A percentile compares a stretch with the other conserved stretches of the same genome.
Conservation (phyloP, 2,797 vertebrate genomes). For the Bufotes viridis region DNA sequence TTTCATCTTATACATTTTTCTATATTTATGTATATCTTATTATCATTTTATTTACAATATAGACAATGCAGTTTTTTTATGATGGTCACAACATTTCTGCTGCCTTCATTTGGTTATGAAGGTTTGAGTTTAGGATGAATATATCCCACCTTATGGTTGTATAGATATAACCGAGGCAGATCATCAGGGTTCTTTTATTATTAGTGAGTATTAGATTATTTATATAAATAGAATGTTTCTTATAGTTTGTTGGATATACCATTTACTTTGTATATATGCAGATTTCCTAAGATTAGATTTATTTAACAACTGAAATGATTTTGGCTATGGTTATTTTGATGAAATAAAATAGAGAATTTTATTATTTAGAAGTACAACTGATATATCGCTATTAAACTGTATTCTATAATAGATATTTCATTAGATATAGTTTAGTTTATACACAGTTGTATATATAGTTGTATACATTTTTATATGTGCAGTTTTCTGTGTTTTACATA, state of each 20-base stretch:
- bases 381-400: not conserved
- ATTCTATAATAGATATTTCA: not conserved
- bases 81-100: not conserved
- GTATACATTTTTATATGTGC: not conserved
- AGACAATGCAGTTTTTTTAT: not conserved
- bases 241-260: not conserved
- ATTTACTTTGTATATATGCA: not conserved
- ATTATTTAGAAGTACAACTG: not conserved
- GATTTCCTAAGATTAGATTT: not conserved
- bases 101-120: not conserved
- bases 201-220: not conserved
- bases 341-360: not conserved
- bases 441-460: not conserved
- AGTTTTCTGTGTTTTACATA: no score
- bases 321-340: not conserved
- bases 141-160: not conserved
- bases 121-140: not conserved
- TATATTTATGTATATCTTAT: not conserved
- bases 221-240: not conserved
- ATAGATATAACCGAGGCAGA: not conserved
- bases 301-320: not conserved
- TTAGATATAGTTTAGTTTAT: no score
- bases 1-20: not conserved
- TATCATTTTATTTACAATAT: not conserved
- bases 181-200: not conserved